Conservation (phyloP, 2,888 invertebrate genomes). For the Dimorphilus gyrociliatus region DNA sequence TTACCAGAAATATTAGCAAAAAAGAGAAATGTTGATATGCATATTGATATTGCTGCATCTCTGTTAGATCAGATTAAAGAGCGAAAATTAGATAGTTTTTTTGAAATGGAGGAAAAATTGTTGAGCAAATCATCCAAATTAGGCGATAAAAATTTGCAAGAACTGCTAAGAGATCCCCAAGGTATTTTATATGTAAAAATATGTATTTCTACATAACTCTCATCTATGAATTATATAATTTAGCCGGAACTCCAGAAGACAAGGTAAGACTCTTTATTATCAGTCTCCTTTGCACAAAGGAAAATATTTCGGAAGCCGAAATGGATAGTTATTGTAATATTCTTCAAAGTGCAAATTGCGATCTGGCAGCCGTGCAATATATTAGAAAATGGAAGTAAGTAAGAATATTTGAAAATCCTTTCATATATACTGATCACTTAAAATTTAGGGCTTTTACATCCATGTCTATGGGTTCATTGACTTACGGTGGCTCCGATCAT, state of each 20-base stretch:
- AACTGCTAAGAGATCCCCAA: not conserved
- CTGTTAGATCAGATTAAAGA: slow-evolving; percentile 46
- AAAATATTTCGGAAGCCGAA: slow-evolving; percentile 44
- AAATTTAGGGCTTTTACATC: too few species aligned
- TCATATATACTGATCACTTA: too few species aligned
- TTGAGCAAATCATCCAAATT: slow-evolving; percentile 49
- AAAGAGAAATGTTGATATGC: slow-evolving; percentile 93
- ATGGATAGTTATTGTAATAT: slow-evolving; percentile 66
- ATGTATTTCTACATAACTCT: too few species aligned
- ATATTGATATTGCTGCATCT: slow-evolving; percentile 85
- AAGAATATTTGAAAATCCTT: slow-evolving; percentile 6
- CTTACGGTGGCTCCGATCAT: too few species aligned
- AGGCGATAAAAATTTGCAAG: slow-evolving; percentile 6
- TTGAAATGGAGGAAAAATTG: slow-evolving; percentile 93
- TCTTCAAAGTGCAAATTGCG: slow-evolving; percentile 62
- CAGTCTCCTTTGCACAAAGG: slow-evolving; percentile 53
- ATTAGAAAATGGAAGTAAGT: slow-evolving; percentile 78
- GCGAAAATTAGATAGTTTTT: slow-evolving; percentile 79
- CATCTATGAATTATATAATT: too few species aligned
- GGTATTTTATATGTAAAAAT: not conserved
- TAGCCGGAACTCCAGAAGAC: slow-evolving; percentile 69
- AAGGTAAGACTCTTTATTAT: slow-evolving; percentile 83
- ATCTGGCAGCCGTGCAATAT: slow-evolving; percentile 66
- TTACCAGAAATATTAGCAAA: slow-evolving; percentile 90
- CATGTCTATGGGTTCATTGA: too few species aligned